Evolutionary conservation across 2,113 vertebrate species (phyloP).

Genomic region (Nycticryphes semicollaris): DNA sequence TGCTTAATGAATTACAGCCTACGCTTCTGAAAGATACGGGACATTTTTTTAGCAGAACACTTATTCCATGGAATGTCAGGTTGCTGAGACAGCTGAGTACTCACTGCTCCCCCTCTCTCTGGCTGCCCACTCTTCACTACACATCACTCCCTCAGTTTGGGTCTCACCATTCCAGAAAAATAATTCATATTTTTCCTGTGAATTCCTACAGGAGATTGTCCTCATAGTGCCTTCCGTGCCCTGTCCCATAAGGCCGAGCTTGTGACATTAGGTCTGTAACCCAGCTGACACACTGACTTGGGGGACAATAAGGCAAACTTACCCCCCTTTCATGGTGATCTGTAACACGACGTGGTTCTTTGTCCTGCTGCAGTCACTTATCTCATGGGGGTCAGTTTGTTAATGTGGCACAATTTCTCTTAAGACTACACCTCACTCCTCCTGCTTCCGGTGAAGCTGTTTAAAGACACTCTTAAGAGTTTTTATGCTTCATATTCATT

Average conservation of each 20-base stretch:
- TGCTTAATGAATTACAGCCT: neutral
- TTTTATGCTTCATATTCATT: neutral
- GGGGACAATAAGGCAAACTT: neutral
- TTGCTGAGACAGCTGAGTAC: neutral
- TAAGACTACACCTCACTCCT: neutral
- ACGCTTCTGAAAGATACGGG: neutral
- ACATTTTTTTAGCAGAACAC: neutral
- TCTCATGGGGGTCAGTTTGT: neutral
- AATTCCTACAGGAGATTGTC: neutral
- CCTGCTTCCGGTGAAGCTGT: neutral
- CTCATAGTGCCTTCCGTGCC: neutral
- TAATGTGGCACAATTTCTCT: neutral
- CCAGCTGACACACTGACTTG: neutral
- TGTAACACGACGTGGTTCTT: neutral
- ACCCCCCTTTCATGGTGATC: fast-evolving
- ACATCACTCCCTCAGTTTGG: neutral
- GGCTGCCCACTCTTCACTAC: neutral
- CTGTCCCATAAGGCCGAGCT: neutral
- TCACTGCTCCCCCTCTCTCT: neutral
- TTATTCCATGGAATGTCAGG: neutral
- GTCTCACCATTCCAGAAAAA: neutral
- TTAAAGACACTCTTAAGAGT: neutral
- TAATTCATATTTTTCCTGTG: neutral
- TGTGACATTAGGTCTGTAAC: neutral
- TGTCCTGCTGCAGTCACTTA: neutral